Evolutionary conservation across 2,888 invertebrate genomes (phyloP), one percentile per base, ranked within the genome.

Genomic region (Perdita meconis): DNA sequence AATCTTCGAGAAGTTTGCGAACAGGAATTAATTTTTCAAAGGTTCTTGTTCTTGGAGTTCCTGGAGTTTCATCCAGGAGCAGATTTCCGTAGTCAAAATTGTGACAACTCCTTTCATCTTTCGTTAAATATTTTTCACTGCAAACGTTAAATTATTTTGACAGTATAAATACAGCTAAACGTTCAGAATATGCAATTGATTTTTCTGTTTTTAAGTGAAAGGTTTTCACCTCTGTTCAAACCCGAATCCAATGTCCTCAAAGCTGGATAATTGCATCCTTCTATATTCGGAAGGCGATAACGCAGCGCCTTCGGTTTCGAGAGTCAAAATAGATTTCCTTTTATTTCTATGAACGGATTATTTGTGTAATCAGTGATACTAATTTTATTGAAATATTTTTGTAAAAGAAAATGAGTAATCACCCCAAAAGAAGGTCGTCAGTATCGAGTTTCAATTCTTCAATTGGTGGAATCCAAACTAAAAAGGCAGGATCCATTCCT

Each of bases 401-500:
- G 19, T 19, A 13, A 19, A 1, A 36, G 0, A n/a, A 10, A 34
- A 13, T 19, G 8, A 36, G 8, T 19, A 63, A 12, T 68, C 55
- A 76, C 76, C 70, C 76, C 24, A 71, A 30, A n/a, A 67, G 44
- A 8, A 66, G 63, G 22, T 78, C 76, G 4, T 71, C 76, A 5
- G 59, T 53, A 16, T 76, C 61, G 22, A 68, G 50, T 34, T 89
- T 86, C 70, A 86, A 82, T 47, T 89, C 86, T 22, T 96, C 95
- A 0, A 95, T 95, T 2, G 97, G 97, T 5, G 97, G 97, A 81
- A 97, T 97, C 97, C 97, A 97, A 0, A 97, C 96, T 55, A 97
- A 93, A 91, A 97, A 97, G 0, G 97, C 97, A 0, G 97, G 97
- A 92, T 97, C 97, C 97, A 97, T 97, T 57, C 97, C 97, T 70